Evolutionary conservation across 2,797 vertebrate species (phyloP), one percentile per base, ranked within the genome.

Genomic region (Microhierax caerulescens): DNA sequence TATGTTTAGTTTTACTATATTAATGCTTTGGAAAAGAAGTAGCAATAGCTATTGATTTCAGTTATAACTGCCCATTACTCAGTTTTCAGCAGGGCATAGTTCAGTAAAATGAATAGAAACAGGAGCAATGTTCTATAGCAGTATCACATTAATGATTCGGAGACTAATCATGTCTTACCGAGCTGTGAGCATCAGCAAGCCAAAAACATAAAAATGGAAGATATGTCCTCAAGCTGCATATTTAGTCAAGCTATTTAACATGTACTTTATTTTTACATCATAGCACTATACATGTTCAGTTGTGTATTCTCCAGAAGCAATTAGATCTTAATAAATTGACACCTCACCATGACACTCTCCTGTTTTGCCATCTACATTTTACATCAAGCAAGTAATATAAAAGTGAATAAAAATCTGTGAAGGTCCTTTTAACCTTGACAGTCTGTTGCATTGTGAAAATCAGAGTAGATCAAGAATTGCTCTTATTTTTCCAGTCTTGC

Each of bases 351-450:
- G 30, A 50, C 56, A 50, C 48, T 89, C 57, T 76, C 69, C 82
- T 79, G 39, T 63, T 97, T 89, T 84, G 19, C 56, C 37, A 70
- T 74, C 65, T 41, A 83, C 30, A 25, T 75, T 74, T 90, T 72
- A 61, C 50, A 89, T 77, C 65, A 81, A 56, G 63, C 28, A 81
- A 87, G 54, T 41, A 91, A 87, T 50, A 88, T 45, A 70, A 83
- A 92, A 91, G 67, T 34, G 69, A 96, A 70, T 63, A 85, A 80
- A 96, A 93, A 87, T 74, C 82, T 67, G 56, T 79, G 72, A 92
- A 89, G 39, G 93, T 93, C 88, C 69, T 94, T 97, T 94, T 85
- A 95, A 90, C 83, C 80, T 93, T 86, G 90, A 91, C 72, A 92
- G 45, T 64, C 83, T 86, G 80, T 80, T 28, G 0, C 50, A 60